Conservation (phyloP, 1,140 invertebrate genomes). For the Anoplophora glabripennis region DNA sequence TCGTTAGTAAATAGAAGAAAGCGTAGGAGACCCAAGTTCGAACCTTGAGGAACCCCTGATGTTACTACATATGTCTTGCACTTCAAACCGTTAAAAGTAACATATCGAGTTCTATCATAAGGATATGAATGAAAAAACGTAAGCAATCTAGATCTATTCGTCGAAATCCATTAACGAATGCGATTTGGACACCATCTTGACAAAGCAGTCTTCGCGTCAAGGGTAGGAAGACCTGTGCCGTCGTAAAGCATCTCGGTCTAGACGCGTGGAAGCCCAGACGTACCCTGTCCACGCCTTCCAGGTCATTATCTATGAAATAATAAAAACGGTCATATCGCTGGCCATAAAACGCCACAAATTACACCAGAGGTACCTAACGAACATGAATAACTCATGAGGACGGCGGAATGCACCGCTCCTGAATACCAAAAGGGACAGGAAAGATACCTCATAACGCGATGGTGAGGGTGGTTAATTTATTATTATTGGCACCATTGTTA, state of each 20-base stretch:
- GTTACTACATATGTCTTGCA: too few species aligned
- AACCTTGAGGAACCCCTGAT: too few species aligned
- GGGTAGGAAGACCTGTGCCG: background rate
- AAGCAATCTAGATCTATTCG: too few species aligned
- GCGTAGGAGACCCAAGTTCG: too few species aligned
- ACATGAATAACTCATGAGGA: conserved; percentile 44
- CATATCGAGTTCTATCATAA: too few species aligned
- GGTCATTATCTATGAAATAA: conserved; percentile 38
- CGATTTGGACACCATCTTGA: too few species aligned
- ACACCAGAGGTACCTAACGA: conserved; percentile 36
- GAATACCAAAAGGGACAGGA: conserved; percentile 41
- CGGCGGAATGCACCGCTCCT: conserved; percentile 37
- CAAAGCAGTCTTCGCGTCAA: background rate
- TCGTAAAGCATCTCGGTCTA: conserved; percentile 5
- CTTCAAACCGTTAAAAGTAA: too few species aligned
- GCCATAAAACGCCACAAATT: conserved; percentile 45
- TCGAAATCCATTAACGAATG: too few species aligned
- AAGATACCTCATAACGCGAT: conserved; percentile 42
- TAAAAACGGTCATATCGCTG: conserved; percentile 43
- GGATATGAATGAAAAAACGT: too few species aligned
- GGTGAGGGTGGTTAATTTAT: conserved; percentile 45
- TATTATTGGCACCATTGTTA: conserved; percentile 45
- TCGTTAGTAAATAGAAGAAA: too few species aligned
- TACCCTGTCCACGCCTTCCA: conserved; percentile 16
- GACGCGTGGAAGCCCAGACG: conserved; percentile 1